Evolutionary conservation across 2,888 invertebrate species (phyloP), one percentile per base, ranked within the genome.

Genomic region (Meganola albula): DNA sequence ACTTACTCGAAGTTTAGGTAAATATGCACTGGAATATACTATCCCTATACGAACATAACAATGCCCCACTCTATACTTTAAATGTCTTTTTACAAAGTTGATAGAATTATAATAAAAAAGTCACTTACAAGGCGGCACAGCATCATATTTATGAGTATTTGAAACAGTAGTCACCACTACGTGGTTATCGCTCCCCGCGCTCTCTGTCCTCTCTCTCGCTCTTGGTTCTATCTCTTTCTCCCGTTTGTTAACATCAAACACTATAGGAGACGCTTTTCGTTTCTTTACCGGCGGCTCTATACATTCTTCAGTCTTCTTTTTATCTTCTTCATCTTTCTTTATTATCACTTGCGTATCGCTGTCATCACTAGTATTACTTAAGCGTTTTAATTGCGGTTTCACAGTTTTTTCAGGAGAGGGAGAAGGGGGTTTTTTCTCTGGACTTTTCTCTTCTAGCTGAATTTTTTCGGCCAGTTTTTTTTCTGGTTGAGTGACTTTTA

Each of bases 51-150:
- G n/a, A n/a, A n/a, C n/a, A n/a, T n/a, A n/a, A n/a, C n/a, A n/a
- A n/a, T n/a, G n/a, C n/a, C n/a, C n/a, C n/a, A n/a, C n/a, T n/a
- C n/a, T n/a, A n/a, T n/a, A n/a, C n/a, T n/a, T n/a, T n/a, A n/a
- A n/a, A n/a, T n/a, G n/a, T n/a, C n/a, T n/a, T n/a, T n/a, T n/a
- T n/a, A n/a, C n/a, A n/a, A n/a, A n/a, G n/a, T n/a, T n/a, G n/a
- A n/a, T n/a, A n/a, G n/a, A n/a, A n/a, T 4, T 11, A 26, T 6
- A 1, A 12, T 10, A 1, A 31, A 38, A 71, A 0, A 5, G 33
- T 26, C 40, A 78, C 89, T 88, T 74, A 90, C 90, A 58, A 29
- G 89, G 78, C 2, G 90, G 90, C 34, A 90, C 51, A 24, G 88
- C 68, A 47, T 90, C 90, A 60, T 89, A 90, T 77, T 90, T 90